These are phyloP conservation scores for Perizoma affinitatum DNA, from an alignment of 2,888 invertebrate species.

Conservation along the genomic window DNA sequence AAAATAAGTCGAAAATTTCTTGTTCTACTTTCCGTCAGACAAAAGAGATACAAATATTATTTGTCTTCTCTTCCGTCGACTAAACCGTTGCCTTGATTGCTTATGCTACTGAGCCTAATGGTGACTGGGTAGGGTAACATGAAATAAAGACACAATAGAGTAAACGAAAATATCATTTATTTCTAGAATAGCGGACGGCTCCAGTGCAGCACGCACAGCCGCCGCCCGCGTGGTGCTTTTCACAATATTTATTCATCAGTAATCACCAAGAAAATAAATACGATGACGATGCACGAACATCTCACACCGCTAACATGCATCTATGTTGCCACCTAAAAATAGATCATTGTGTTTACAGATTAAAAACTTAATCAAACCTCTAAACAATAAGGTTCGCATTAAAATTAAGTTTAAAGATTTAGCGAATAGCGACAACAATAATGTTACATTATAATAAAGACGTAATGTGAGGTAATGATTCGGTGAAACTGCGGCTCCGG, in stretches of 20 bases:
- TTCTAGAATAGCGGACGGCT: constrained; percentile 75
- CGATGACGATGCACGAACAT: constrained; percentile 62
- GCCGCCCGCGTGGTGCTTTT: constrained; percentile 69
- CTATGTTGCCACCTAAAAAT: constrained; percentile 72
- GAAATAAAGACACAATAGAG: constrained; percentile 66
- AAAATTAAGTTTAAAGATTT: constrained; percentile 72
- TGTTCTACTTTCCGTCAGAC: too few relatives aligned
- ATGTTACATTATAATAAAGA: constrained; percentile 70
- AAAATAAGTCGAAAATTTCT: too few relatives aligned
- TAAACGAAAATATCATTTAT: constrained; percentile 84
- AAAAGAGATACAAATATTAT: too few relatives aligned
- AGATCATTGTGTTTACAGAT: constrained; percentile 62
- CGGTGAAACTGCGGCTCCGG: constrained; percentile 65
- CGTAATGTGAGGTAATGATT: constrained; percentile 78
- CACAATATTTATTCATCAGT: constrained; percentile 79
- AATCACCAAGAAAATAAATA: constrained; percentile 77
- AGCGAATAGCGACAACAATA: constrained; percentile 80
- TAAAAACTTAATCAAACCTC: constrained; percentile 67
- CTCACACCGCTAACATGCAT: constrained; percentile 67
- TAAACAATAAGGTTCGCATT: constrained; percentile 66
- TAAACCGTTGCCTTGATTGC: too few relatives aligned
- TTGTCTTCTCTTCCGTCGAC: too few relatives aligned
- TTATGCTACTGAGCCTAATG: background rate
- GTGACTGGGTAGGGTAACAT: constrained; percentile 1
- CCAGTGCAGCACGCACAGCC: constrained; percentile 51